These are phyloP conservation scores for Shinisaurus crocodilurus DNA, from an alignment of 2,113 vertebrate species.

Conservation along the genomic window DNA sequence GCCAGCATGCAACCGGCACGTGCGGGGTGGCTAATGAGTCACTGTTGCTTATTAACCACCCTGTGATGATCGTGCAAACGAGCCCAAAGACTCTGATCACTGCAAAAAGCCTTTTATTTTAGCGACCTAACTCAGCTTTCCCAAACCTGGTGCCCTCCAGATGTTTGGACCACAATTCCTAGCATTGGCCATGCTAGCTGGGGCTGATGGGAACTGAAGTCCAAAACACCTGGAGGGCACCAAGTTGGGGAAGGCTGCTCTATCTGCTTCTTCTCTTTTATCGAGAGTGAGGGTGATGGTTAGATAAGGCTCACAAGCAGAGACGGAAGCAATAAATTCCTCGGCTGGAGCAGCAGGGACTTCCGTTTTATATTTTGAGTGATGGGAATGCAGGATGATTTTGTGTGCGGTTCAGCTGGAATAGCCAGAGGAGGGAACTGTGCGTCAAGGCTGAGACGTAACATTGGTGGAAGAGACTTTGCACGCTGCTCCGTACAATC, in stretches of 20 bases:
- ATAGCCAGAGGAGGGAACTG: background rate
- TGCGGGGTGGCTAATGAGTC: no score
- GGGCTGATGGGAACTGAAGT: no score
- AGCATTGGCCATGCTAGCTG: no score
- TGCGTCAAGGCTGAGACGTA: background rate
- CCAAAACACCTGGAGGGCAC: no score
- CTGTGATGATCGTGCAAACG: no score
- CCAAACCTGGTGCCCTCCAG: no score
- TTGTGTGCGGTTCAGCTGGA: background rate
- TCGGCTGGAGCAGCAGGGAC: background rate
- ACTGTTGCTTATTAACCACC: no score
- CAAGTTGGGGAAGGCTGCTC: background rate
- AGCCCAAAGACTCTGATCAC: no score
- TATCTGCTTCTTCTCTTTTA: background rate
- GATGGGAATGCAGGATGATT: background rate
- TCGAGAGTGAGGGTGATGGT: background rate
- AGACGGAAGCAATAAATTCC: background rate
- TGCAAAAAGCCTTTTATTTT: background rate
- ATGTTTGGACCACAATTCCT: no score
- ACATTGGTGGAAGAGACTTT: background rate
- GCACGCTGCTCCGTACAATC: accelerated
- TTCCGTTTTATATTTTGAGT: background rate
- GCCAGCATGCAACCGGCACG: no score
- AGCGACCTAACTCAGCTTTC: no score
- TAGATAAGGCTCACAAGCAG: background rate